phyloP scores from a whole-genome alignment of 2,113 vertebrate species.

The Typhlomys cinereus region DNA sequence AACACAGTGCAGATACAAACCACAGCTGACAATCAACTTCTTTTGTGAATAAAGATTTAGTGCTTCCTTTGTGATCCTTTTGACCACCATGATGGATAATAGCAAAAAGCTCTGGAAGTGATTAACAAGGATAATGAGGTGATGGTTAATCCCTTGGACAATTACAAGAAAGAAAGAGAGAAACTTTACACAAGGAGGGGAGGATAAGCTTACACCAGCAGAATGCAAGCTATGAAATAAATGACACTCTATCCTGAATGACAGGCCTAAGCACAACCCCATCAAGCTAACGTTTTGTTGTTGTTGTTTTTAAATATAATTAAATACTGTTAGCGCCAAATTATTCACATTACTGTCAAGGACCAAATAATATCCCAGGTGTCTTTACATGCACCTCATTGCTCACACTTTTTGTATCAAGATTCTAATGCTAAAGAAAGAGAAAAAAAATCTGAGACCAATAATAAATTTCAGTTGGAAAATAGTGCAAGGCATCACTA shows the following conservation, averaged over 20 bases:
- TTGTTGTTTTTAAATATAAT: neutral
- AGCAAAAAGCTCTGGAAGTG: slow-evolving; percentile 27
- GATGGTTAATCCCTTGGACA: slow-evolving; percentile 44
- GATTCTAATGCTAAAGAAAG: slow-evolving; percentile 6
- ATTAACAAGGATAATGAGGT: slow-evolving; percentile 62
- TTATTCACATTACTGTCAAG: neutral
- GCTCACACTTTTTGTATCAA: neutral
- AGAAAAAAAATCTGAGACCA: neutral
- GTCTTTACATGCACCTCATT: neutral
- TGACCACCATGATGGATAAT: slow-evolving; percentile 20
- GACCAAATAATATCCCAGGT: neutral
- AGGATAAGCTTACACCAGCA: neutral
- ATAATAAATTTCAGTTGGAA: slow-evolving; percentile 46
- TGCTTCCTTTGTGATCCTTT: slow-evolving; percentile 48
- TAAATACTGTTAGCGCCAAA: slow-evolving; percentile 47
- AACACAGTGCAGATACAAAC: neutral
- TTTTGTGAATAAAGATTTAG: slow-evolving; percentile 38
- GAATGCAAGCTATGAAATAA: neutral
- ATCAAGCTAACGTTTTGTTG: slow-evolving; percentile 17
- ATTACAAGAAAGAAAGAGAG: neutral
- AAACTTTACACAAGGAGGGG: neutral
- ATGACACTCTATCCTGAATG: neutral
- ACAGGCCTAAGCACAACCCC: neutral
- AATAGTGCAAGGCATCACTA: slow-evolving; percentile 20
- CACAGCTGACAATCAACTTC: slow-evolving; percentile 9